These are phyloP conservation scores for Tenrec ecaudatus DNA, from an alignment of 2,113 vertebrate genomes.

Conservation along the genomic window DNA sequence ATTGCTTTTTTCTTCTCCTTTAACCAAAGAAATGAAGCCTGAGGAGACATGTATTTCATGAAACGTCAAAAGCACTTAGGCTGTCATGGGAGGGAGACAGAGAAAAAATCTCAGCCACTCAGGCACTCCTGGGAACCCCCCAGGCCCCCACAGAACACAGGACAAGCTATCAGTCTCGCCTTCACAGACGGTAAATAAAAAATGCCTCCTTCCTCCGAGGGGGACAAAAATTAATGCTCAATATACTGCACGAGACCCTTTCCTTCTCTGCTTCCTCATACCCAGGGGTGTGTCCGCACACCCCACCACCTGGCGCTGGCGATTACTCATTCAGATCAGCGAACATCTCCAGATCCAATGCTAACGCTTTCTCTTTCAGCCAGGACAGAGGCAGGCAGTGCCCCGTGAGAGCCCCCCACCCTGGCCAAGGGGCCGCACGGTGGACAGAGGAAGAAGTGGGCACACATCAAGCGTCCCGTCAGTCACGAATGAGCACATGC, in stretches of 20 bases:
- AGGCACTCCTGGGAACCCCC: background rate
- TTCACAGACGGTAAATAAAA: background rate
- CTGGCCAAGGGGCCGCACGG: too few relatives aligned
- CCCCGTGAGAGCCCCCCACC: too few relatives aligned
- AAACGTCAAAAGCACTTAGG: background rate
- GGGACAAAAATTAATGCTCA: background rate
- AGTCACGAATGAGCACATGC: too few relatives aligned
- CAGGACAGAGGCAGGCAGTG: too few relatives aligned
- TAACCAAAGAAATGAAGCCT: constrained; percentile 31
- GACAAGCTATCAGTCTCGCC: too few relatives aligned
- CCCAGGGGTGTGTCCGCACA: too few relatives aligned
- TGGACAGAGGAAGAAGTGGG: too few relatives aligned
- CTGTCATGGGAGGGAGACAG: background rate
- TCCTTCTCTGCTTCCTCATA: background rate
- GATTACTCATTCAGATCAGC: too few relatives aligned
- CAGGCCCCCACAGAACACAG: background rate
- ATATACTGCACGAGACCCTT: background rate
- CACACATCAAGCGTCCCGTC: too few relatives aligned
- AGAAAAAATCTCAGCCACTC: background rate
- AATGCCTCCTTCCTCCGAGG: background rate
- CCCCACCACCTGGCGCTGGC: too few relatives aligned
- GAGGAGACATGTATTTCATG: background rate
- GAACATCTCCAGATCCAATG: too few relatives aligned
- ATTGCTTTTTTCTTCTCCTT: background rate
- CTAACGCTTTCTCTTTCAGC: too few relatives aligned